Evolutionary conservation across 2,113 vertebrate species (phyloP).

Genomic region (Neogobius melanostomus): DNA sequence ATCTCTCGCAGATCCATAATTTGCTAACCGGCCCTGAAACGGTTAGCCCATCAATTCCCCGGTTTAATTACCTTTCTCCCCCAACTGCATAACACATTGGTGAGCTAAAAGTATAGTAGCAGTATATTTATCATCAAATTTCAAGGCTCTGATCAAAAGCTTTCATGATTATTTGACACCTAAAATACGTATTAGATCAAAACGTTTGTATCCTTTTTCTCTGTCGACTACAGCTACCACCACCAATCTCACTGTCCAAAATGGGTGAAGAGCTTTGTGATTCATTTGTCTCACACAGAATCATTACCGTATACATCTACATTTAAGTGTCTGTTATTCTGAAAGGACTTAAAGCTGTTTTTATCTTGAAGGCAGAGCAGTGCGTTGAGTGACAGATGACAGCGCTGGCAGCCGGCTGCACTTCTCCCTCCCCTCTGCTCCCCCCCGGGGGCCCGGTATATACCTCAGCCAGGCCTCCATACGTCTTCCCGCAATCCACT

Average conservation of each 20-base stretch:
- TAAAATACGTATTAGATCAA: background rate
- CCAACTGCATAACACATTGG: background rate
- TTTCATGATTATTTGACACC: background rate
- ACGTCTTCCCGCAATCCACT: conserved; percentile 35
- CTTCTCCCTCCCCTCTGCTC: conserved; percentile 25
- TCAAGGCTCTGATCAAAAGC: background rate
- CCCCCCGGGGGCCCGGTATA: conserved; percentile 25
- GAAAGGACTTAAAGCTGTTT: conserved; percentile 31
- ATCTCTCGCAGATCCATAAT: conserved; percentile 1
- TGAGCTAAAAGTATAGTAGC: background rate
- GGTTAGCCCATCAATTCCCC: background rate
- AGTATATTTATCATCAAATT: background rate
- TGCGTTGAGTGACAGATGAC: conserved; percentile 40
- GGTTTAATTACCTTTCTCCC: background rate
- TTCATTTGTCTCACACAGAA: no score
- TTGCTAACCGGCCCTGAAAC: background rate
- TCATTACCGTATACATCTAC: no score
- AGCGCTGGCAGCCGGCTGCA: conserved; percentile 24
- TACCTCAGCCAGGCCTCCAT: conserved; percentile 35
- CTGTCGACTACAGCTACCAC: no score
- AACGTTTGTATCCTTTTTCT: background rate
- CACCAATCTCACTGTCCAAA: no score
- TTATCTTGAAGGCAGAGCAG: conserved; percentile 19
- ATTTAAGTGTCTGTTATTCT: background rate
- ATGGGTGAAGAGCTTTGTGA: no score